These are phyloP conservation scores for Arvicanthis niloticus DNA, from an alignment of 2,113 vertebrate species.

Conservation along the genomic window DNA sequence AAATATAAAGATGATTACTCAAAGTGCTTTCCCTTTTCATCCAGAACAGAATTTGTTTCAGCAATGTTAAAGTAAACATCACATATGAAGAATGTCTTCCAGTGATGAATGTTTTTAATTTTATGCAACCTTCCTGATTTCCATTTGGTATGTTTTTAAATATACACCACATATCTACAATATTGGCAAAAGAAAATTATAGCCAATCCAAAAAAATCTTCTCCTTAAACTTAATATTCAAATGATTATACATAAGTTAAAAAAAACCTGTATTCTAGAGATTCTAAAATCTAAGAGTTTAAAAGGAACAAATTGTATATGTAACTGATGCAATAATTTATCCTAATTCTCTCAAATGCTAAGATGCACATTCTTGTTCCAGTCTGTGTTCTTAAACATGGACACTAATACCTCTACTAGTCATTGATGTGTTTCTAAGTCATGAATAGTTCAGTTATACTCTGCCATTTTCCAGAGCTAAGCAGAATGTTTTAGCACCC, in stretches of 20 bases:
- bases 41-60: constrained; percentile 52
- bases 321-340: not conserved
- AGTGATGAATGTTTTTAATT: constrained; percentile 77
- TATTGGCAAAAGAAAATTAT: constrained; percentile 66
- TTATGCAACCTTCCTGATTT: constrained; percentile 58
- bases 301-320: not conserved
- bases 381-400: not conserved
- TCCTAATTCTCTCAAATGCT: not conserved
- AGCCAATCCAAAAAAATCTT: constrained; percentile 33
- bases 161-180: constrained; percentile 38
- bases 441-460: not conserved
- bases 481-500: not conserved
- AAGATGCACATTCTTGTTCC: not conserved
- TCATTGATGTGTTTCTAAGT: not conserved
- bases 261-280: constrained; percentile 1
- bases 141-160: constrained; percentile 74
- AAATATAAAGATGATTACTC: constrained; percentile 54
- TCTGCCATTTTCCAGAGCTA: not conserved
- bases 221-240: constrained; percentile 47
- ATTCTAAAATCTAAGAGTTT: not conserved
- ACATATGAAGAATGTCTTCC: constrained; percentile 56
- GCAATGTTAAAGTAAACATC: constrained; percentile 9
- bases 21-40: constrained; percentile 57
- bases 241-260: constrained; percentile 11
- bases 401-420: not conserved